Evolutionary conservation across 1,140 invertebrate species (phyloP), one percentile per base, ranked within the genome.

Genomic region (Anastrepha obliqua): DNA sequence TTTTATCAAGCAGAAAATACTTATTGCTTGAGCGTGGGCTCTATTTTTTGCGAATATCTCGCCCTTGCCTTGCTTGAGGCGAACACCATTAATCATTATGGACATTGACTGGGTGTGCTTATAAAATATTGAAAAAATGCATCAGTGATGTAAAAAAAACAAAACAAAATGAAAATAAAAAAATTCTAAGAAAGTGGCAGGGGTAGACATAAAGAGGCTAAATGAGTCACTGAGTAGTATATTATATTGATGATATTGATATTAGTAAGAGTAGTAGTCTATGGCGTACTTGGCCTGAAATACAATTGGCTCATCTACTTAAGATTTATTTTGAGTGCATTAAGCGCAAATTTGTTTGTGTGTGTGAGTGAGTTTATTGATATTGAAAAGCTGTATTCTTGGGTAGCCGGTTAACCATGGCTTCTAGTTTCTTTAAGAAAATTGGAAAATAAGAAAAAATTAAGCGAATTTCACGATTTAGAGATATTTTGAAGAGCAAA

Each of bases 81-180:
- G 42, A 5, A 81, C 5, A 81, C 55, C 74, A 81, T 81, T 81
- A 55, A 81, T 81, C 74, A 81, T 55, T 81, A 51, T 81, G 47
- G 74, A 55, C 47, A 81, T 51, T 9, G 47, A 13, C 47, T 81
- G n/a, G 44, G 4, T 13, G 11, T 29, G 7, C n/a, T 17, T n/a
- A 17, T 62, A 62, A 4, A 29, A 11, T 81, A 29, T 74, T 65
- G 9, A 70, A 70, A 70, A 70, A 51, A 6, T 17, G 4, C 15
- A 81, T 81, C 47, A 11, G 47, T 29, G 7, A 47, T 47, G 47
- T 17, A n/a, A 1, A 13, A 64, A 64, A 64, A 64, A 17, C 2
- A 64, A 58, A 58, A 58, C 1, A 58, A 1, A 29, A 29, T 29
- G 1, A 29, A 29, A 29, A 29, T 29, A 62, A 17, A 62, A 62